A percentile compares a stretch with the other conserved stretches of the same genome.
Conservation (phyloP, 1,140 invertebrate species). For the Gyrodactylus salaris region DNA sequence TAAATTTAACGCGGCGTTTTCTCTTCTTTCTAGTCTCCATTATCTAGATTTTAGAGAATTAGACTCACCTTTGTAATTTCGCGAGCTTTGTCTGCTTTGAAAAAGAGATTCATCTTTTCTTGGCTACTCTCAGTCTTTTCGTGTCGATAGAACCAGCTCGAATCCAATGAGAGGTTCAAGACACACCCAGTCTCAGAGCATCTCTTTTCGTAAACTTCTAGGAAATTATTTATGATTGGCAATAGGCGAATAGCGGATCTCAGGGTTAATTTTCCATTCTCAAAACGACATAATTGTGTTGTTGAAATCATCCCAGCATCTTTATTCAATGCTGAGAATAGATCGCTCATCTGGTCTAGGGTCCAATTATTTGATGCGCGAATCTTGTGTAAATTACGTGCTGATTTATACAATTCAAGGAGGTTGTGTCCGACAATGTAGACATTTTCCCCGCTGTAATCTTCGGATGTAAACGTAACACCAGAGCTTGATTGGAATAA, state of each 20-base stretch:
- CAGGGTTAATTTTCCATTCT: neutral
- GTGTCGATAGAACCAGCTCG: neutral
- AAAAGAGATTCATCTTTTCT: too few relatives aligned
- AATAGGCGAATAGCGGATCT: neutral
- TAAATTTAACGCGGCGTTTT: too few relatives aligned
- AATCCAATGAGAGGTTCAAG: neutral
- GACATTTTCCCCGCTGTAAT: neutral
- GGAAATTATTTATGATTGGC: neutral
- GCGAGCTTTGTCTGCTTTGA: too few relatives aligned
- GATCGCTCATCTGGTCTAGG: neutral
- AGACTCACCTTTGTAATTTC: too few relatives aligned
- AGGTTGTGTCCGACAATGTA: neutral
- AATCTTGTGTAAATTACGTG: neutral
- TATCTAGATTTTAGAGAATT: too few relatives aligned
- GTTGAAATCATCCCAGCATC: neutral
- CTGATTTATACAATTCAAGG: neutral
- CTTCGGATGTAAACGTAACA: neutral
- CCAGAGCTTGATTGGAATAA: neutral
- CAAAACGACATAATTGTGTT: neutral
- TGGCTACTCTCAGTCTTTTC: neutral
- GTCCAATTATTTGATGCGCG: neutral
- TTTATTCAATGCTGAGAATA: neutral
- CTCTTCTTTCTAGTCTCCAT: too few relatives aligned
- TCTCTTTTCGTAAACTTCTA: neutral
- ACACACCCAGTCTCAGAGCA: neutral